A percentile compares a stretch with the other conserved stretches of the same genome.
These are phyloP conservation scores for Luidia sarsii DNA, from an alignment of 53 echinoderm and acorn worm species.

Conservation along the genomic window DNA sequence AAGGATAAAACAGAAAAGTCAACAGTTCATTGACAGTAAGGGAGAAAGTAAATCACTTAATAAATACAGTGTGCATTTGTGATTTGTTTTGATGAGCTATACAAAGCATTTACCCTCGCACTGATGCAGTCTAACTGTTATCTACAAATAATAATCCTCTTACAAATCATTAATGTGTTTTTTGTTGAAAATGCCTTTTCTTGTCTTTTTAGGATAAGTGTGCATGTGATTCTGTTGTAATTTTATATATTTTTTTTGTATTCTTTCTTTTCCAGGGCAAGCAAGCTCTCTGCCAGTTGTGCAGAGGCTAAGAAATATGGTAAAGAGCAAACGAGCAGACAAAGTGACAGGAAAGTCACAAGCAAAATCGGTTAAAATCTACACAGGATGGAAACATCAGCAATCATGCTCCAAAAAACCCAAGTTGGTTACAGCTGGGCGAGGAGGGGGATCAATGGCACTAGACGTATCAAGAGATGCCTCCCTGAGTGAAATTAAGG, in stretches of 20 bases:
- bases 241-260: background rate
- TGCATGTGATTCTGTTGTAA: background rate
- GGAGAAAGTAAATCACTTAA: background rate
- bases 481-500: conserved; percentile 6
- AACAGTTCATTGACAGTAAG: conserved; percentile 6
- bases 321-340: background rate
- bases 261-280: conserved; percentile 9
- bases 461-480: conserved; percentile 18
- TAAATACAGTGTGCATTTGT: background rate
- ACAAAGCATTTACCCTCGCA: background rate
- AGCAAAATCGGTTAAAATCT: conserved; percentile 6
- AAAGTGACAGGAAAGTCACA: conserved; percentile 5
- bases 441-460: conserved; percentile 10
- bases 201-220: background rate
- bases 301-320: conserved; percentile 1
- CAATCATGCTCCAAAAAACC: background rate
- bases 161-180: too few species aligned
- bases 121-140: too few species aligned
- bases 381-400: conserved; percentile 33
- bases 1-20: conserved; percentile 3
- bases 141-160: too few species aligned
- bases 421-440: conserved; percentile 21
- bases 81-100: background rate
- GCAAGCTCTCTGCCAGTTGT: conserved; percentile 19
- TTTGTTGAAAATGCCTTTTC: too few species aligned